phyloP scores from a whole-genome alignment of 1,140 invertebrate species.

The Pygmarrhopalites habei region DNA sequence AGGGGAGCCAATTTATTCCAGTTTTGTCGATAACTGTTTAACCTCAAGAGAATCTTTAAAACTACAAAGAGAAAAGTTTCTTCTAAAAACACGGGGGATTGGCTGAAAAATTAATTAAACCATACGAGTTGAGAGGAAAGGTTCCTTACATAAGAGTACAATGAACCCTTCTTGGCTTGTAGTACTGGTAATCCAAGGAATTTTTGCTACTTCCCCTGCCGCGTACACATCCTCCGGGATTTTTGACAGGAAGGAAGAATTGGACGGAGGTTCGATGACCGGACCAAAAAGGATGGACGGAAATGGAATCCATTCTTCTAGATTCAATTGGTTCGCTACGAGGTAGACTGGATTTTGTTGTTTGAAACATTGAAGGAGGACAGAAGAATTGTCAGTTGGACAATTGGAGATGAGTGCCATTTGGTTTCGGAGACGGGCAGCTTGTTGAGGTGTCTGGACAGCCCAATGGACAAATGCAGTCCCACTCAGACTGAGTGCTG shows the following conservation, averaged over 20 bases:
- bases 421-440: constrained; percentile 17
- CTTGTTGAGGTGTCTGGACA: constrained; percentile 13
- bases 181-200: constrained; percentile 23
- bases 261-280: constrained; percentile 6
- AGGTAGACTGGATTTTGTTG: constrained; percentile 20
- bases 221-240: constrained; percentile 17
- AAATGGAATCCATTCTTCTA: constrained; percentile 13
- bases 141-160: constrained; percentile 1
- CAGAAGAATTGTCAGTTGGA: constrained; percentile 8
- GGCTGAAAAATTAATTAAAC: not conserved
- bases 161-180: constrained; percentile 13
- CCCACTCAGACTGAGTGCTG: constrained; percentile 22
- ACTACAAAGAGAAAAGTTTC: too few species aligned
- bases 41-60: not conserved
- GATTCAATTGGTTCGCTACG: constrained; percentile 22
- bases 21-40: not conserved
- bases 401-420: constrained; percentile 23
- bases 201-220: constrained; percentile 5
- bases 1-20: constrained; percentile 9
- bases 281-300: constrained; percentile 14
- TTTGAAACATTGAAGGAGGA: constrained; percentile 23
- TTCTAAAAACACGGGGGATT: too few species aligned
- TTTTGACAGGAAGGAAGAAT: constrained; percentile 14
- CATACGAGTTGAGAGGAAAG: too few species aligned
- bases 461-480: constrained; percentile 31